A percentile compares a stretch with the other conserved stretches of the same genome.
Evolutionary conservation across 2,797 vertebrate genomes (phyloP).

Genomic region (Geotrypetes seraphini): DNA sequence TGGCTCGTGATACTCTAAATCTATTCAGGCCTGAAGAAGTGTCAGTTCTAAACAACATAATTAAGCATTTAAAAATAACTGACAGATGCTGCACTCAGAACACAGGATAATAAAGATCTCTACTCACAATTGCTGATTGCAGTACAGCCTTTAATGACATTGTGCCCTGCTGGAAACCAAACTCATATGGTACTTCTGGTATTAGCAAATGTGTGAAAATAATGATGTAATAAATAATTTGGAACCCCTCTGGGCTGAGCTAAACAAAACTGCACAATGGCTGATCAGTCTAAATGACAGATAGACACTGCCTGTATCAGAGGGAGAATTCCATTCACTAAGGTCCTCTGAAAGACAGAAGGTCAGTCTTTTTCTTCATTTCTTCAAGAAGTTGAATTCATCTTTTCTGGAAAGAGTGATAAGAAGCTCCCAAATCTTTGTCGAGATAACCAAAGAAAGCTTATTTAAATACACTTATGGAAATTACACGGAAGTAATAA

Average conservation of each 20-base stretch:
- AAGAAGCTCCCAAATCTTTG: slow-evolving; percentile 12
- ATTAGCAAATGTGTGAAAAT: slow-evolving; percentile 11
- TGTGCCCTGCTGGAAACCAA: slow-evolving; percentile 7
- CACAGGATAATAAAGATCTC: background rate
- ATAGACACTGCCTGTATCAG: slow-evolving; percentile 1
- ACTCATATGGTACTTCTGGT: background rate
- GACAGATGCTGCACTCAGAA: slow-evolving; percentile 2
- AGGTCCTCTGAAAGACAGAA: slow-evolving; percentile 10
- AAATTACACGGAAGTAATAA: slow-evolving; percentile 7
- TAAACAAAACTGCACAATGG: slow-evolving; percentile 3
- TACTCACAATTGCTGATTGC: slow-evolving; percentile 7
- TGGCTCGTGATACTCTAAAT: slow-evolving; percentile 2
- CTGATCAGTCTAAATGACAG: slow-evolving; percentile 6
- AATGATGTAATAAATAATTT: background rate
- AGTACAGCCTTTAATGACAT: slow-evolving; percentile 1
- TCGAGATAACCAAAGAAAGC: slow-evolving; percentile 1
- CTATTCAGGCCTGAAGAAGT: background rate
- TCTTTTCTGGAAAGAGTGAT: background rate
- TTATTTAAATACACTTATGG: slow-evolving; percentile 4
- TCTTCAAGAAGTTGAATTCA: slow-evolving; percentile 11
- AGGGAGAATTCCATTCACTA: slow-evolving; percentile 8
- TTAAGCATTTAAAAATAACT: slow-evolving; percentile 10
- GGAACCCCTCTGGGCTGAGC: slow-evolving; percentile 15
- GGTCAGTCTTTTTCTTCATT: background rate
- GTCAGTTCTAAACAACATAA: background rate